These are phyloP conservation scores for Dryadula phaetusa DNA, from an alignment of 2,888 invertebrate species.

Conservation along the genomic window DNA sequence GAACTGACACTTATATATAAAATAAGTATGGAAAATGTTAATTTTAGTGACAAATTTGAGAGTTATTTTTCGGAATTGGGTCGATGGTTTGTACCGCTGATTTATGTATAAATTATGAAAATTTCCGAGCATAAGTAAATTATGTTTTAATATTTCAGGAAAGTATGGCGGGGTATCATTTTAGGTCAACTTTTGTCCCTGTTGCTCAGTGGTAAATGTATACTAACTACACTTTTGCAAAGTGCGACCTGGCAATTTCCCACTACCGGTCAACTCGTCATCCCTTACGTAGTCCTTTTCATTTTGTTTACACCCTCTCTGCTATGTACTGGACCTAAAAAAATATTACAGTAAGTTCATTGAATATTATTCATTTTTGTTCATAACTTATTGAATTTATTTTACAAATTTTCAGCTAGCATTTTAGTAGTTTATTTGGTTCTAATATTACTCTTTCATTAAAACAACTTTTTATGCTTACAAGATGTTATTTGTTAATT, in stretches of 20 bases:
- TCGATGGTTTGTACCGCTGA: constrained; percentile 85
- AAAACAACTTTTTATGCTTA: too few species aligned
- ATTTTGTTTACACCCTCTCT: constrained; percentile 90
- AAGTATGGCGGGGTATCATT: constrained; percentile 89
- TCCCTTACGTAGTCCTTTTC: constrained; percentile 91
- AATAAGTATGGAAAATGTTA: constrained; percentile 70
- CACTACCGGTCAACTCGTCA: constrained; percentile 92
- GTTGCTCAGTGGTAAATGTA: constrained; percentile 90
- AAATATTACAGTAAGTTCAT: constrained; percentile 85
- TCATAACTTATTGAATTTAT: too few species aligned
- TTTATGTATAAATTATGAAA: constrained; percentile 33
- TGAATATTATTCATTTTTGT: neutral
- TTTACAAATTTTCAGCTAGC: neutral
- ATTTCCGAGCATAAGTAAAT: constrained; percentile 11
- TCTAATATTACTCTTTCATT: too few species aligned
- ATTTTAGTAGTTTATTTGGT: constrained; percentile 2
- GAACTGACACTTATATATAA: constrained; percentile 4
- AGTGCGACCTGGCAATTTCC: constrained; percentile 88
- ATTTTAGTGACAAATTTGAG: constrained; percentile 87
- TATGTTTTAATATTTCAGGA: constrained; percentile 75
- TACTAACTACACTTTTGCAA: constrained; percentile 88
- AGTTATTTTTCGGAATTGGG: constrained; percentile 87
- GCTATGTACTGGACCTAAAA: constrained; percentile 88
- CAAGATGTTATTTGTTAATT: too few species aligned
- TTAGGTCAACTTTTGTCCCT: constrained; percentile 91